phyloP scores from a whole-genome alignment of 2,113 vertebrate species.

The Phaethornis superciliosus region DNA sequence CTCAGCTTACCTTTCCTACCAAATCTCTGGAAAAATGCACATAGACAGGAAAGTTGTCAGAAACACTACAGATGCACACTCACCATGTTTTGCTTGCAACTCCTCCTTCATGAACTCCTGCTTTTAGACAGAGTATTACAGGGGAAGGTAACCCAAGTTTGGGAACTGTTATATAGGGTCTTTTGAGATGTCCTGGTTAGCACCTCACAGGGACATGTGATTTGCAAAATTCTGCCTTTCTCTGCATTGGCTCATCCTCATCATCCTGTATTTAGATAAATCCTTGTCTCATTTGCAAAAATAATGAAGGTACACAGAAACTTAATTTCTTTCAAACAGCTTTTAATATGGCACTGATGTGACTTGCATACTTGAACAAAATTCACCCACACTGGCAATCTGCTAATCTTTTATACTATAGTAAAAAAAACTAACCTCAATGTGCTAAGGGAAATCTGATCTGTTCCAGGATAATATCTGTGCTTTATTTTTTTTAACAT shows the following conservation, averaged over 20 bases:
- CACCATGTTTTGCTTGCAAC: neutral
- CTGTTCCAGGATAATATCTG: neutral
- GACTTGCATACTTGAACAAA: neutral
- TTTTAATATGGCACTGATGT: neutral
- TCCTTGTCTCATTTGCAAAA: neutral
- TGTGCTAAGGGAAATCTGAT: neutral
- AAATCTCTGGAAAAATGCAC: neutral
- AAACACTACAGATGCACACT: neutral
- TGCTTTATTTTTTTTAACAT: constrained; percentile 13
- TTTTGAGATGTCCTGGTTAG: neutral
- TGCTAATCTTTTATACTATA: neutral
- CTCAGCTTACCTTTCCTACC: neutral
- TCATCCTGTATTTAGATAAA: neutral
- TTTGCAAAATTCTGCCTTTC: neutral
- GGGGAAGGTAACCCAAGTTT: neutral
- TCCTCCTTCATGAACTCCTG: neutral
- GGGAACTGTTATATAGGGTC: neutral
- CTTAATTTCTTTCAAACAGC: neutral
- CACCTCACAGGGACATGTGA: accelerated
- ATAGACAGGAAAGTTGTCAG: neutral
- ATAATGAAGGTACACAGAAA: neutral
- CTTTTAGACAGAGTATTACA: neutral
- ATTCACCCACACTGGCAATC: neutral
- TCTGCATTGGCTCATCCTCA: neutral
- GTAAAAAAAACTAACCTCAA: neutral